Base-by-base conservation (phyloP, 2,888 invertebrate genomes). In the Eupeodes luniger region DNA sequence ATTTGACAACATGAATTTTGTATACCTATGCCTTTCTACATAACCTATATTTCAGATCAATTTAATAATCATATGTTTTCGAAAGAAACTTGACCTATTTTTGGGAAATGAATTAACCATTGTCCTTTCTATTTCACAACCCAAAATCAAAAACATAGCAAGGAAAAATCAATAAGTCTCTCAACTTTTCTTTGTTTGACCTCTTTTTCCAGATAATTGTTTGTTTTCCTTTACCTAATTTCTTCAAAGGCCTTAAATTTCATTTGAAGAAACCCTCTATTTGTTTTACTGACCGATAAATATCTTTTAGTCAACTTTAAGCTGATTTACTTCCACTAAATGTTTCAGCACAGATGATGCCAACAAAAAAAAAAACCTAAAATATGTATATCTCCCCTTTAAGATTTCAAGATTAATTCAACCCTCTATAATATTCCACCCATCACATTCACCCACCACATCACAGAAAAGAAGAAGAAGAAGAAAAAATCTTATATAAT, bases 281-380 rank as follows among this genome's bases (percentile, higher is more conserved):
- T 75, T 64, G 61, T 49, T 61, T 81, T 40, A 77, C 75, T 40
- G 69, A 55, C 51, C 78, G 75, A 86, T 82, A 81, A 85, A 81
- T 79, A 82, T 76, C 79, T 75, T 59, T 27, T 66, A 75, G 75
- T 75, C 79, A 86, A 79, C 64, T 49, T 79, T 70, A 70, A 66
- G 59, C 75, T 79, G 75, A 75, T 86, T 82, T 79, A 75, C 82
- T 75, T 82, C 70, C 57, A 86, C 79, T 81, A 74, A 81, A 67
- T 85, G 77, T 53, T 81, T 61, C 67, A 77, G 27, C 61, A 11
- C 75, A 82, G 75, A 86, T 86, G 81, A 86, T 74, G 74, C 78
- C 51, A 75, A 51, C 6, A 40, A 40, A 61, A 57, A 9, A 9
- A 47, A 11, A 61, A 27, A 67, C 67, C 34, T 66, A 51, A 62